Percentiles rank a stretch among this genome's conserved stretches.
phyloP scores from a whole-genome alignment of 2,113 vertebrate genomes.

The Otis tarda region DNA sequence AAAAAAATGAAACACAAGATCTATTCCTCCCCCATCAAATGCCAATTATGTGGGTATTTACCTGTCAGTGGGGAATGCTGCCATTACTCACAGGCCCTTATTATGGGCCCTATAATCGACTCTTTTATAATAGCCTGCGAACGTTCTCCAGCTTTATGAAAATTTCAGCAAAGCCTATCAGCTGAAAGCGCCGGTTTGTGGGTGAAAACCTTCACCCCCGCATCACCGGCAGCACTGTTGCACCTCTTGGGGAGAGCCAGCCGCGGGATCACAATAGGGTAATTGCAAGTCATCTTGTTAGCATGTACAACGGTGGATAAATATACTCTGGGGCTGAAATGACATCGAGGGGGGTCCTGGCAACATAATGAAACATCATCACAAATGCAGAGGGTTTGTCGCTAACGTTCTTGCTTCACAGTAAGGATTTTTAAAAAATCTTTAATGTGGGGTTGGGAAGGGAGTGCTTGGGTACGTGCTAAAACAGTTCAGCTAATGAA shows the following conservation, averaged over 20 bases:
- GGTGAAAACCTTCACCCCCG: not conserved
- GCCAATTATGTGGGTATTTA: not conserved
- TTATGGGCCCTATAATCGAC: not conserved
- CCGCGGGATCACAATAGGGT: not conserved
- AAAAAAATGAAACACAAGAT: not conserved
- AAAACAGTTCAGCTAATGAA: not conserved
- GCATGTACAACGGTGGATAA: fast-evolving
- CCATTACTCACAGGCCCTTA: not conserved
- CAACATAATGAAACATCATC: not conserved
- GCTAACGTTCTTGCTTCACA: not conserved
- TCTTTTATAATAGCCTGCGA: not conserved
- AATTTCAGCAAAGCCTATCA: not conserved
- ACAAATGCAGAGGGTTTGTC: not conserved
- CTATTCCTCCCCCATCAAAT: not conserved
- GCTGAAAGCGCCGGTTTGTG: not conserved
- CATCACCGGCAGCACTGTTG: not conserved
- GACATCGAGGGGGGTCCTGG: not conserved
- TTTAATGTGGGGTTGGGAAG: not conserved
- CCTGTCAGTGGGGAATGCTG: not conserved
- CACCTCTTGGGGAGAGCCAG: not conserved
- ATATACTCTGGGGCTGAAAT: not conserved
- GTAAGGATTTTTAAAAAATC: not conserved
- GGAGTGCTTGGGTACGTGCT: not conserved
- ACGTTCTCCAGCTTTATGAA: not conserved
- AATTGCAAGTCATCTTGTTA: not conserved